phyloP scores from a whole-genome alignment of 2,888 invertebrate species.

The Agonopterix subpropinquella region DNA sequence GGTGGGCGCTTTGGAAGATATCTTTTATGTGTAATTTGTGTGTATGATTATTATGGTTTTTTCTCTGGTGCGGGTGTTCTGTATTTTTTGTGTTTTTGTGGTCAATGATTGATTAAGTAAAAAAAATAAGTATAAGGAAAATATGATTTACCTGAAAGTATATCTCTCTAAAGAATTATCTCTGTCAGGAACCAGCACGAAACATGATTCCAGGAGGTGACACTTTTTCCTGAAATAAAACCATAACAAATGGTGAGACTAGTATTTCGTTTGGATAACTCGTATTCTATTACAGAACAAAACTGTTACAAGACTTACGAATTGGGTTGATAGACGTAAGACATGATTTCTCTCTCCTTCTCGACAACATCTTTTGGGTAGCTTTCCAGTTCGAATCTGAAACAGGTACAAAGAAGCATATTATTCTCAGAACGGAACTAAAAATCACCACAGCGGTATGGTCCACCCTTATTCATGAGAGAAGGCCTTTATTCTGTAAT shows the following conservation, averaged over 20 bases:
- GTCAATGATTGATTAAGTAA: no score
- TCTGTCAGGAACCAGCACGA: constrained; percentile 69
- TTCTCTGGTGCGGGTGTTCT: no score
- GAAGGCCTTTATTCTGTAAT: no score
- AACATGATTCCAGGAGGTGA: constrained; percentile 54
- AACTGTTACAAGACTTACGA: constrained; percentile 37
- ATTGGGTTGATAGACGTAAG: constrained; percentile 79
- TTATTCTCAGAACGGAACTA: no score
- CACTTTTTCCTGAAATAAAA: constrained; percentile 53
- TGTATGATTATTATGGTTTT: no score
- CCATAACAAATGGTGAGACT: no score
- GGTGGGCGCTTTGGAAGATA: no score
- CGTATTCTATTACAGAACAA: background rate
- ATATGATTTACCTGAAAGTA: constrained; percentile 82
- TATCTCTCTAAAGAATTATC: constrained; percentile 88
- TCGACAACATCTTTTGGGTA: constrained; percentile 82
- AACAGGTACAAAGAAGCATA: constrained; percentile 14
- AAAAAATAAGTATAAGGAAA: background rate
- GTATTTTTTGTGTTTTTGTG: no score
- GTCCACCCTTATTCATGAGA: no score
- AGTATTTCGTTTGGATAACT: no score
- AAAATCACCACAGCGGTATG: no score
- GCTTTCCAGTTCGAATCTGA: constrained; percentile 73
- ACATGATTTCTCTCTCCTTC: constrained; percentile 89
- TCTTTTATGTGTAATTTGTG: no score